Conservation (phyloP, 2,113 vertebrate species). For the Dolichotis patagonum region DNA sequence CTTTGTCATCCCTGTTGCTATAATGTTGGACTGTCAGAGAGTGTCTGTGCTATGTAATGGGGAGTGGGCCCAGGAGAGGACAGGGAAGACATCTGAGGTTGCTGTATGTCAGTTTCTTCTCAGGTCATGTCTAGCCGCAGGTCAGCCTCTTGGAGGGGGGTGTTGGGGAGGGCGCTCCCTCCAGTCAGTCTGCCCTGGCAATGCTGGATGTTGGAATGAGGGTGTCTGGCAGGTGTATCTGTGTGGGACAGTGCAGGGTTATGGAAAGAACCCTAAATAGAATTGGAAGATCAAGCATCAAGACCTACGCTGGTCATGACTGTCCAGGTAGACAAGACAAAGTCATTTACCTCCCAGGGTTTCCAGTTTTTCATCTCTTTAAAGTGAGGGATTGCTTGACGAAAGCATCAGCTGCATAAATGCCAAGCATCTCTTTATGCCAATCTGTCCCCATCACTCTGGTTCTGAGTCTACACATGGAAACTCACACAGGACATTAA, state of each 20-base stretch:
- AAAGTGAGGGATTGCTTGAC: not conserved
- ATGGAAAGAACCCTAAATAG: not conserved
- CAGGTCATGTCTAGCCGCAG: not conserved
- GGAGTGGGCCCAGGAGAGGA: not conserved
- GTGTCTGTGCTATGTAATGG: not conserved
- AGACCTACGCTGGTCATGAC: not conserved
- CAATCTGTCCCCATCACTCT: not conserved
- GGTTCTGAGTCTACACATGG: not conserved
- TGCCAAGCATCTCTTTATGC: not conserved
- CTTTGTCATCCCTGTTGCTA: no score
- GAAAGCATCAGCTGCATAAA: not conserved
- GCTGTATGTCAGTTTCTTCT: no score
- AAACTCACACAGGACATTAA: not conserved
- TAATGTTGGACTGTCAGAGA: no score
- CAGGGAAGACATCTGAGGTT: not conserved
- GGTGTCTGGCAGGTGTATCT: not conserved
- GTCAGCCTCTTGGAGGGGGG: not conserved
- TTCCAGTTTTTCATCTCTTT: not conserved
- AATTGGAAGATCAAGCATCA: not conserved
- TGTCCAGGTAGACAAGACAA: not conserved
- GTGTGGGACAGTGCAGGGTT: no score
- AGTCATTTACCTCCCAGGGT: not conserved
- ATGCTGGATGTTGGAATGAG: not conserved
- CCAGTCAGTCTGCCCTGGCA: not conserved
- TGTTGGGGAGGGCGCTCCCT: accelerated